Conservation (phyloP, 2,113 vertebrate species). For the Daboia siamensis region DNA sequence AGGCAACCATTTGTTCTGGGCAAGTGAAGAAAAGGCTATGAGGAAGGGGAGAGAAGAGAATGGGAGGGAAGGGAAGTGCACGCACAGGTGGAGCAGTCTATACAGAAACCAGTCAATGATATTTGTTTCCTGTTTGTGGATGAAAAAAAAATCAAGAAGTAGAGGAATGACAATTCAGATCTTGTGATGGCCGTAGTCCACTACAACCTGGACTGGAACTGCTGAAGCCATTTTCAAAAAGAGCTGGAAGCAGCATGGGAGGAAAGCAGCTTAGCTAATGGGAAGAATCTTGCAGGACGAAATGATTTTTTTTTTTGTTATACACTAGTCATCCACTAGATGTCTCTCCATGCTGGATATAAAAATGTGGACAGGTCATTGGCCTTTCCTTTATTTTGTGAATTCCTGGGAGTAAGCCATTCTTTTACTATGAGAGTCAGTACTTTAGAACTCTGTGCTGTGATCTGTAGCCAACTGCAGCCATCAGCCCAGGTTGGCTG, state of each 20-base stretch:
- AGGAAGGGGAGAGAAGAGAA: no score
- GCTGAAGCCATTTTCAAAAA: no score
- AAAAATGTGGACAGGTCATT: neutral
- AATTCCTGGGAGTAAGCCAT: neutral
- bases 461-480: neutral
- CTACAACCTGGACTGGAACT: no score
- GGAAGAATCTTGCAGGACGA: constrained; percentile 23
- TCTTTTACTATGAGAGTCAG: neutral
- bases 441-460: neutral
- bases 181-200: no score
- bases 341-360: neutral
- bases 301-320: neutral
- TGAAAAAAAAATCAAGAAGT: no score
- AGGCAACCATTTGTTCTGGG: no score
- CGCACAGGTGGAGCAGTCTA: no score
- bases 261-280: neutral
- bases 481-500: neutral
- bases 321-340: constrained; percentile 7
- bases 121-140: no score
- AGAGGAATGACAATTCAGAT: neutral
- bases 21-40: no score
- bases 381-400: neutral
- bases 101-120: no score
- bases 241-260: no score
- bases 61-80: no score